Evolutionary conservation across 2,113 vertebrate genomes (phyloP).

Genomic region (Stercorarius parasiticus): DNA sequence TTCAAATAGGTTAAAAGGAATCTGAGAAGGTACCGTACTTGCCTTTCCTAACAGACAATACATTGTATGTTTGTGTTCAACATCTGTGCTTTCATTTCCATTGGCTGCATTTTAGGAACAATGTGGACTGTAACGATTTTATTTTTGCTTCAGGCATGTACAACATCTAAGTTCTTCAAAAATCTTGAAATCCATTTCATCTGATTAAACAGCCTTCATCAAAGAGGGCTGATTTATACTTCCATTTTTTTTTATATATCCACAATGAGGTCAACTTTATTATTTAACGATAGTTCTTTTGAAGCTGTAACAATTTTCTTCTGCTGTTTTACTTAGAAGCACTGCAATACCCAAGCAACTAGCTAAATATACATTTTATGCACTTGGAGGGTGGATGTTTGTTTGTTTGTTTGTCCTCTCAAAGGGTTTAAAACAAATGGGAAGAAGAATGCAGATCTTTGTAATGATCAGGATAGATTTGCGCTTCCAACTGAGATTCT

Average conservation of each 20-base stretch:
- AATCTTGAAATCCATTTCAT: not conserved
- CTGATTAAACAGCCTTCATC: not conserved
- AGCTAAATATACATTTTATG: constrained; percentile 14
- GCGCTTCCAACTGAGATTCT: constrained; percentile 49
- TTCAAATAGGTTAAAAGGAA: constrained; percentile 76
- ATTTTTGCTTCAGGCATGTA: not conserved
- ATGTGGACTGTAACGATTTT: not conserved
- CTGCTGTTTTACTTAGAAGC: not conserved
- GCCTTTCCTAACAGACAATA: not conserved
- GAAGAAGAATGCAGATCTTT: constrained; percentile 44
- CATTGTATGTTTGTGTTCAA: not conserved
- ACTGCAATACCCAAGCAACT: not conserved
- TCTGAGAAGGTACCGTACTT: constrained; percentile 72
- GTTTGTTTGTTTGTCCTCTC: constrained; percentile 54
- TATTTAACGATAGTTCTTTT: constrained; percentile 25
- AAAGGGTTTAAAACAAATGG: constrained; percentile 45
- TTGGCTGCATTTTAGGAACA: not conserved
- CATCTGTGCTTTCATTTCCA: not conserved
- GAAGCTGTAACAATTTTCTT: not conserved
- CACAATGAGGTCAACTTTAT: not conserved
- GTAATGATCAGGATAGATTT: constrained; percentile 7
- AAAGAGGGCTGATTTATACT: not conserved
- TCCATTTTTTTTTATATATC: not conserved
- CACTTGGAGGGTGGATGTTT: not conserved
- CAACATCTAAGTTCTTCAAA: not conserved